A percentile compares a stretch with the other conserved stretches of the same genome.
These are phyloP conservation scores for Cossypha heuglini DNA, from an alignment of 2,797 vertebrate species.

Conservation along the genomic window DNA sequence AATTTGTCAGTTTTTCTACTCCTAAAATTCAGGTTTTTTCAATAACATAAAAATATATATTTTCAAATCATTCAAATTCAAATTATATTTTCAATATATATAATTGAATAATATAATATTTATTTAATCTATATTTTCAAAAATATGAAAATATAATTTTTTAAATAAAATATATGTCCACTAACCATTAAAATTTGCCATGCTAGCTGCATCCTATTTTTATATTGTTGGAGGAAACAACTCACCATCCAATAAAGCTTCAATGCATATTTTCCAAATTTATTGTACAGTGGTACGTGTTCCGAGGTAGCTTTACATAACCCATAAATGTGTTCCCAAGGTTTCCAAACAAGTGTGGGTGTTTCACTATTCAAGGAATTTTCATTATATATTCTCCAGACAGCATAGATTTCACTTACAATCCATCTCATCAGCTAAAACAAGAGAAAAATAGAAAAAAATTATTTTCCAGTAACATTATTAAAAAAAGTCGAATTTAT, in stretches of 20 bases:
- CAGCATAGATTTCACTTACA: conserved; percentile 87
- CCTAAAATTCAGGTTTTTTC: neutral
- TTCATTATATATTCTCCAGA: conserved; percentile 81
- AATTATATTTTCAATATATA: too few relatives aligned
- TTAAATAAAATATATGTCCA: neutral
- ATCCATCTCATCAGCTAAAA: conserved; percentile 91
- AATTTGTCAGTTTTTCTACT: neutral
- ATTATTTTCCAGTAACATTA: accelerated
- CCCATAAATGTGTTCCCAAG: conserved; percentile 95
- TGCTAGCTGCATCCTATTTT: neutral
- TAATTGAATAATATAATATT: too few relatives aligned
- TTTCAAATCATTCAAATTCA: too few relatives aligned
- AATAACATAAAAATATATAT: neutral
- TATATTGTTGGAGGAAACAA: neutral
- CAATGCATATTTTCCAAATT: conserved; percentile 89
- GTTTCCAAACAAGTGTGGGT: conserved; percentile 79
- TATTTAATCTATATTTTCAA: too few relatives aligned
- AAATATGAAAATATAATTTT: too few relatives aligned
- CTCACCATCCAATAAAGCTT: conserved; percentile 95
- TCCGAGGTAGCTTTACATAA: conserved; percentile 84
- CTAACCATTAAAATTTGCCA: neutral
- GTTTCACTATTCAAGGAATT: conserved; percentile 23
- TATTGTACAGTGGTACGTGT: conserved; percentile 87
- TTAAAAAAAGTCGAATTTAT: neutral
- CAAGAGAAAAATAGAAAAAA: neutral